Conservation (phyloP, 2,113 vertebrate species). For the Acrocephalus arundinaceus region DNA sequence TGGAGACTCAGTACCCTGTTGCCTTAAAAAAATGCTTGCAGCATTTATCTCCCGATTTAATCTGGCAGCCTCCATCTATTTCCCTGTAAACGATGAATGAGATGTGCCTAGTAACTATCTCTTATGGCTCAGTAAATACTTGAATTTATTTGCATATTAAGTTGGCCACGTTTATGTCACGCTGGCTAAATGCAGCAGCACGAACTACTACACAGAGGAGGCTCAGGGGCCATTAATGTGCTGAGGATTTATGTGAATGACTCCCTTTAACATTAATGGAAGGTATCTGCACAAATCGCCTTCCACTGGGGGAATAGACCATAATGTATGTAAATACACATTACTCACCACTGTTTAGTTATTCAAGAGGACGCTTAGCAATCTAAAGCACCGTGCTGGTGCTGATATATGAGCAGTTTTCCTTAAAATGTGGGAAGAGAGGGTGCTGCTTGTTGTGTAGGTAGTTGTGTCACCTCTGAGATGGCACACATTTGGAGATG, state of each 20-base stretch:
- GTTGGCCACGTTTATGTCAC: not conserved
- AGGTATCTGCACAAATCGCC: slow-evolving; percentile 44
- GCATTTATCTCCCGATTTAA: slow-evolving; percentile 49
- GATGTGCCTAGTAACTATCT: slow-evolving; percentile 55
- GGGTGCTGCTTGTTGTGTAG: not conserved
- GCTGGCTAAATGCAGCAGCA: slow-evolving; percentile 22
- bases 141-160: slow-evolving; percentile 69
- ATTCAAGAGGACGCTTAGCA: not conserved
- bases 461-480: not conserved
- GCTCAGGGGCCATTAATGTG: not conserved
- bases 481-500: not conserved
- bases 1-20: not conserved
- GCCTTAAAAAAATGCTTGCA: slow-evolving; percentile 30
- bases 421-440: not conserved
- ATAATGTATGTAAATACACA: slow-evolving; percentile 31
- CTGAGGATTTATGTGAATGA: slow-evolving; percentile 25
- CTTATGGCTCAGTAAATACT: slow-evolving; percentile 65
- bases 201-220: not conserved
- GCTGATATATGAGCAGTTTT: not conserved
- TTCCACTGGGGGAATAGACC: not conserved
- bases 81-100: slow-evolving; percentile 38
- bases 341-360: not conserved
- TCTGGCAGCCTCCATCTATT: slow-evolving; percentile 49
- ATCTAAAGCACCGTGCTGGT: not conserved
- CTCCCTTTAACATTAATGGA: slow-evolving; percentile 40